phyloP scores from a whole-genome alignment of 2,113 vertebrate species.

The Tyrannus savana region DNA sequence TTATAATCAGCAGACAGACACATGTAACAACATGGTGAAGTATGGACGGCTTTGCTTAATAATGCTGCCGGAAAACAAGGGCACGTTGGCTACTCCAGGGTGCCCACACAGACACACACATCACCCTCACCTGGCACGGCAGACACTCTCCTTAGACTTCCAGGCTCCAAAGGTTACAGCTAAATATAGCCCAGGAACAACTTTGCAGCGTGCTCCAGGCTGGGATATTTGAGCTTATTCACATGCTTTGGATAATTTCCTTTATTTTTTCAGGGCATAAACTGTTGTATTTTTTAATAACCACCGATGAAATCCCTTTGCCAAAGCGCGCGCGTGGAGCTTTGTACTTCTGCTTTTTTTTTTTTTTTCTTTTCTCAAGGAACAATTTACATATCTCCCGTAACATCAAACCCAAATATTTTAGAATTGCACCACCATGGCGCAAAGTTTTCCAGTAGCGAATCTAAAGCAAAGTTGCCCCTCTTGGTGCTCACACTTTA shows the following conservation, averaged over 20 bases:
- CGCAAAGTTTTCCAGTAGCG: conserved; percentile 9
- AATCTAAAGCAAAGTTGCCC: background rate
- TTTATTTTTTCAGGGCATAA: conserved; percentile 31
- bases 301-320: background rate
- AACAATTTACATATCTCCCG: background rate
- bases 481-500: background rate
- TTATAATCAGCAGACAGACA: conserved; percentile 85
- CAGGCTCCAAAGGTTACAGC: conserved; percentile 55
- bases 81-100: background rate
- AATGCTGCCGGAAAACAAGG: conserved; percentile 58
- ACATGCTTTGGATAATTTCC: conserved; percentile 30
- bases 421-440: background rate
- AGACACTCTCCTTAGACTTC: background rate
- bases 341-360: background rate
- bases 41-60: conserved; percentile 81
- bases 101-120: background rate
- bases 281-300: conserved; percentile 33
- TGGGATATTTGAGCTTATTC: conserved; percentile 54
- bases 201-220: conserved; percentile 34
- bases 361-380: background rate
- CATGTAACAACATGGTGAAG: conserved; percentile 81
- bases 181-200: conserved; percentile 46
- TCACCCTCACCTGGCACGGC: conserved; percentile 7
- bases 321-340: fast-evolving
- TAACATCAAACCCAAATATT: conserved; percentile 33